Base-by-base conservation (phyloP, 2,888 invertebrate species). In the Mellilla xanthometata region DNA sequence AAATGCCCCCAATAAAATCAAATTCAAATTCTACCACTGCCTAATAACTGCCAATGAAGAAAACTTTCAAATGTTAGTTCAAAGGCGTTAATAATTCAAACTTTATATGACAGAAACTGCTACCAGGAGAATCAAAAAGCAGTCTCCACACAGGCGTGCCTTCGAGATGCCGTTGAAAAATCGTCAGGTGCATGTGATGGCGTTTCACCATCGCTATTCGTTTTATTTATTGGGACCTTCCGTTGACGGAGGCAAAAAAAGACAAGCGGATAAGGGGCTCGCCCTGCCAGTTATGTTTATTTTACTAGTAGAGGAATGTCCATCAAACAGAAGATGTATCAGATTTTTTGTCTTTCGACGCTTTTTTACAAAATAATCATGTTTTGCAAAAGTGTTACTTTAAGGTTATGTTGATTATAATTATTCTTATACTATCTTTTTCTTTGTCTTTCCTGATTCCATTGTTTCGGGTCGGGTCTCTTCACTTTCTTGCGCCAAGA, bases 141-240 rank as follows among this genome's bases (percentile, higher is more conserved):
- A 36, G 7, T 10, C 40, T 72, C 81, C 72, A 68, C 53, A 46
- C 62, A 19, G 7, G 8, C 7, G 24, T 3, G 7, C 24, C 3
- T 24, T n/a, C 2, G 24, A 8, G 7, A 7, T 19, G 3, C 52
- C 63, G 68, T 69, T 79, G 72, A 80, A 76, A 72, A 76, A 80
- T 79, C 75, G 79, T 64, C 83, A 84, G 84, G 81, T 85, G 84
- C 80, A 80, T 70, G 68, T 82, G 82, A 85, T 83, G 80, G 76
- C 76, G 64, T 66, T 70, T 59, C 57, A 62, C 71, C 69, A 75
- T 64, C 64, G 69, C 71, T 65, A 69, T 77, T 73, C 72, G 58
- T 68, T 72, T 78, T 81, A 82, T 84, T 84, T 84, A 83, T 84
- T 70, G 71, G 54, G 56, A 62, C 73, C 68, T 65, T 68, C 61